These are phyloP conservation scores for Aplodontia rufa DNA, from an alignment of 2,113 vertebrate species.

Conservation along the genomic window DNA sequence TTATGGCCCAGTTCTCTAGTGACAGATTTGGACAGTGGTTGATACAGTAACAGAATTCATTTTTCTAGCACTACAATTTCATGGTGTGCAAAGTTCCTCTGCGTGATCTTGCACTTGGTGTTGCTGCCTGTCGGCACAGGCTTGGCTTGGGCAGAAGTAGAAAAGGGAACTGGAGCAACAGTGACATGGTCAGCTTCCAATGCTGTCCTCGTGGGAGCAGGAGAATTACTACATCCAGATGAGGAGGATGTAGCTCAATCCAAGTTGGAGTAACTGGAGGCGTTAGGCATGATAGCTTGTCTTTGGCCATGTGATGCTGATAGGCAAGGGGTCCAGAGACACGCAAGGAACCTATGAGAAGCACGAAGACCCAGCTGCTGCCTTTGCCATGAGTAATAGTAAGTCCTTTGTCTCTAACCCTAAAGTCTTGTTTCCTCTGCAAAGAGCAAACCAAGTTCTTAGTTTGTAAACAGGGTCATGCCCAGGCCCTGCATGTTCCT, in stretches of 20 bases:
- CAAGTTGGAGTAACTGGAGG: background rate
- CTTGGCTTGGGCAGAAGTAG: background rate
- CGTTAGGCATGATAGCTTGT: background rate
- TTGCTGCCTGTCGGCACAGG: background rate
- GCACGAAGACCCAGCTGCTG: background rate
- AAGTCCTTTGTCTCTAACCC: background rate
- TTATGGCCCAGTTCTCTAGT: slow-evolving; percentile 7
- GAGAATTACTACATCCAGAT: background rate
- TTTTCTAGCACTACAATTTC: background rate
- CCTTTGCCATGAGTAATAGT: background rate
- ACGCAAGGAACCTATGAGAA: background rate
- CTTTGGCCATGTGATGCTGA: background rate
- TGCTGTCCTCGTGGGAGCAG: background rate
- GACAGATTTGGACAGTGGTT: background rate
- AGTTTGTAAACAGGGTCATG: background rate
- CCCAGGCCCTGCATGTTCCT: background rate
- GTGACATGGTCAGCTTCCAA: background rate
- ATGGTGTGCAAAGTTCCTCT: background rate
- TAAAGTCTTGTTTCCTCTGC: background rate
- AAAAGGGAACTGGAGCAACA: background rate
- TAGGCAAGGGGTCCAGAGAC: background rate
- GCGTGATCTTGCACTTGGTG: background rate
- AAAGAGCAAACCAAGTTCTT: background rate
- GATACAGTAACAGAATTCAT: background rate
- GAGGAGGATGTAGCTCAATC: background rate